Conservation (phyloP, 2,797 vertebrate species). For the Notolabrus celidotus region DNA sequence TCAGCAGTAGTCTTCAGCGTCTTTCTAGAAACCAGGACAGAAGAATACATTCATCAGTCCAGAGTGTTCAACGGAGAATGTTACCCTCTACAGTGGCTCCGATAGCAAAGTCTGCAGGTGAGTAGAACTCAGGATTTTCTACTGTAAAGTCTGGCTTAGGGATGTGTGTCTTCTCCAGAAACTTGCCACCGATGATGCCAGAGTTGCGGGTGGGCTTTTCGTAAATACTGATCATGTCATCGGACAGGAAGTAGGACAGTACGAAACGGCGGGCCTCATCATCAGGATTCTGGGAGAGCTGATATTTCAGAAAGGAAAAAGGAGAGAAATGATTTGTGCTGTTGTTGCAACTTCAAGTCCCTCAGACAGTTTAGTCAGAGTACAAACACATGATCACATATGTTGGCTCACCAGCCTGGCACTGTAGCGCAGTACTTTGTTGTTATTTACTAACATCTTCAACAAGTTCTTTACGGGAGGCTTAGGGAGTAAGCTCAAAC, state of each 20-base stretch:
- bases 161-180: slow-evolving; percentile 87
- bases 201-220: slow-evolving; percentile 90
- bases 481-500: slow-evolving; percentile 88
- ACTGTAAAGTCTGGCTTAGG: slow-evolving; percentile 86
- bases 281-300: slow-evolving; percentile 89
- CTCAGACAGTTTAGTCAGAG: background rate
- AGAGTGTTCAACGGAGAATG: background rate
- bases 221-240: slow-evolving; percentile 92
- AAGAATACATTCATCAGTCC: background rate
- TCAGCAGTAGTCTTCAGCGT: too few species aligned
- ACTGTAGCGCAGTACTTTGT: slow-evolving; percentile 89
- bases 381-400: background rate
- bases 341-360: background rate
- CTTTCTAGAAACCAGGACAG: background rate
- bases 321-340: background rate
- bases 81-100: slow-evolving; percentile 91
- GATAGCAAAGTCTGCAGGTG: slow-evolving; percentile 90
- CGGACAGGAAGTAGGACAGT: slow-evolving; percentile 89
- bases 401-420: slow-evolving; percentile 86
- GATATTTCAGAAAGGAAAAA: slow-evolving; percentile 12
- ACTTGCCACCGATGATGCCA: slow-evolving; percentile 90
- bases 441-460: slow-evolving; percentile 89
- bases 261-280: slow-evolving; percentile 89
- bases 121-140: slow-evolving; percentile 88
- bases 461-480: slow-evolving; percentile 88